These are phyloP conservation scores for Rhysida immarginata DNA, from an alignment of 1,140 invertebrate species.

Conservation along the genomic window DNA sequence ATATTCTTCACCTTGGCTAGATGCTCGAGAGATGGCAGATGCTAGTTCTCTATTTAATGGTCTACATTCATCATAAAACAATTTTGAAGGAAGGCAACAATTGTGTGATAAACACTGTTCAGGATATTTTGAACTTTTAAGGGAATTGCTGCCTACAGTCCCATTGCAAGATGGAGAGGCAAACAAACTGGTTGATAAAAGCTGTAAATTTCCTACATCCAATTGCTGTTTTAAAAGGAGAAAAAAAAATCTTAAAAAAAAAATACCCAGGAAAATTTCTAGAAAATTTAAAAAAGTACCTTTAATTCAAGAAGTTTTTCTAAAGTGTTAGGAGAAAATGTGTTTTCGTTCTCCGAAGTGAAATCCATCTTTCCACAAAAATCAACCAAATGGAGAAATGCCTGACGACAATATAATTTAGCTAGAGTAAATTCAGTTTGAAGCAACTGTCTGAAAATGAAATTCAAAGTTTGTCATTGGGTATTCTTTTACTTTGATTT, in stretches of 20 bases:
- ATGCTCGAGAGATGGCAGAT: conserved; percentile 26
- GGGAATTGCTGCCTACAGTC: conserved; percentile 11
- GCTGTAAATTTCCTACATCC: conserved; percentile 31
- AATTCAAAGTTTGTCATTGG: no score
- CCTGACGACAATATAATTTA: conserved; percentile 26
- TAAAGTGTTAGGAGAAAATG: background rate
- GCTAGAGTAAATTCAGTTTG: conserved; percentile 23
- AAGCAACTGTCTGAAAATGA: conserved; percentile 22
- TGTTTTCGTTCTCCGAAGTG: conserved; percentile 24
- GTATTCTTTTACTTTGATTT: no score
- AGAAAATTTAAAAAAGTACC: background rate
- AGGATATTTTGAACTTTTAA: conserved; percentile 14
- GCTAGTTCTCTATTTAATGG: conserved; percentile 25
- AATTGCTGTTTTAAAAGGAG: conserved; percentile 15
- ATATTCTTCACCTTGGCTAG: conserved; percentile 30
- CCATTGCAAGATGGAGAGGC: conserved; percentile 22
- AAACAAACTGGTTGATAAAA: conserved; percentile 27
- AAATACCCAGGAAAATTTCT: background rate
- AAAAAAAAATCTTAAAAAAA: background rate
- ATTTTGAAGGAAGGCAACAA: conserved; percentile 21
- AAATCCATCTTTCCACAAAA: conserved; percentile 24
- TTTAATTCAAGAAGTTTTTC: background rate
- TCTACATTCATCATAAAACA: conserved; percentile 23
- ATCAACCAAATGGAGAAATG: conserved; percentile 21
- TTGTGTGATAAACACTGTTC: conserved; percentile 20